Evolutionary conservation across 2,797 vertebrate species (phyloP).

Genomic region (Malacoraja senta): DNA sequence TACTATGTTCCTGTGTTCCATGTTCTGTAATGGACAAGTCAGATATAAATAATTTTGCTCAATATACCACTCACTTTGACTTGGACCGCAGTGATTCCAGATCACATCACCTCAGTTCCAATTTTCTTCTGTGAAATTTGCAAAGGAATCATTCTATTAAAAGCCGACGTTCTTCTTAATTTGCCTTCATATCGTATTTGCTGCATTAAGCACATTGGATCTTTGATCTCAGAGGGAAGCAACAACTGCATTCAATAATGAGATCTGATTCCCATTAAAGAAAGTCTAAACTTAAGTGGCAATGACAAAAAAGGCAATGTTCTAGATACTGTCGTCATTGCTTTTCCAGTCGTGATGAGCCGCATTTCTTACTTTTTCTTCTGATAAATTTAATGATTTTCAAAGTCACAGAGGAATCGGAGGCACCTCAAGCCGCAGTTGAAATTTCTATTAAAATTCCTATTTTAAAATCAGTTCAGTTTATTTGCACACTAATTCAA

Average conservation of each 20-base stretch:
- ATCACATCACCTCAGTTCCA: not conserved
- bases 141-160: not conserved
- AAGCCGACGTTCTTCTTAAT: not conserved
- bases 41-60: not conserved
- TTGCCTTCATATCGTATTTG: not conserved
- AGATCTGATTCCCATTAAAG: constrained; percentile 21
- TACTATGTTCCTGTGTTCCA: too few relatives aligned
- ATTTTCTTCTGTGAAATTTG: not conserved
- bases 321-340: not conserved
- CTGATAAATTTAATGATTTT: not conserved
- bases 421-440: not conserved
- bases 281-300: not conserved
- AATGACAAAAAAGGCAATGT: not conserved
- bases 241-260: not conserved
- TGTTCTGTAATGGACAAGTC: too few relatives aligned
- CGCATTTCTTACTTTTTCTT: not conserved
- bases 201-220: not conserved
- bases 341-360: not conserved
- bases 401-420: not conserved
- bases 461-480: not conserved
- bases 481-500: not conserved
- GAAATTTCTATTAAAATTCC: not conserved
- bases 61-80: not conserved
- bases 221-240: not conserved
- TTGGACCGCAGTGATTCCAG: not conserved